Conservation (phyloP, 1,140 invertebrate genomes). For the Drosophila hydei region DNA sequence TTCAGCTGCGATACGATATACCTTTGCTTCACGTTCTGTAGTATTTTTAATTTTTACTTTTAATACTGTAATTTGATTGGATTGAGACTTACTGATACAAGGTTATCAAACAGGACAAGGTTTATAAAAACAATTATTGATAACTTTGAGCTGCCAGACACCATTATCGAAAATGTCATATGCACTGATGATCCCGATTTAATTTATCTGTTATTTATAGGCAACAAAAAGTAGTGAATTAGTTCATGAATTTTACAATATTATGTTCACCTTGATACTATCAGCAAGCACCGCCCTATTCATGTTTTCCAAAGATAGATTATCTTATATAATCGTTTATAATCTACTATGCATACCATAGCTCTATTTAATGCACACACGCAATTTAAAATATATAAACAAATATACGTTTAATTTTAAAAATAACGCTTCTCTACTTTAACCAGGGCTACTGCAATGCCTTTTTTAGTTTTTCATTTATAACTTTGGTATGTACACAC, state of each 20-base stretch:
- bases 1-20: constrained; percentile 2
- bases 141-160: neutral
- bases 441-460: neutral
- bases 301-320: neutral
- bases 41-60: neutral
- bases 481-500: constrained; percentile 21
- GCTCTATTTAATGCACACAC: neutral
- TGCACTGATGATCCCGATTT: neutral
- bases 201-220: neutral
- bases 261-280: neutral
- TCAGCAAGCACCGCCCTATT: neutral
- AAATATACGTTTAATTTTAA: neutral
- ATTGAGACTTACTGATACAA: neutral
- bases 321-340: too few relatives aligned
- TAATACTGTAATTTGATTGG: neutral
- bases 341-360: neutral
- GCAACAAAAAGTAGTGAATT: neutral
- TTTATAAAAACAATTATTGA: neutral
- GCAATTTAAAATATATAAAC: too few relatives aligned
- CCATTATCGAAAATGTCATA: neutral
- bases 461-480: constrained; percentile 6
- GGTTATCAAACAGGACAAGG: neutral
- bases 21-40: neutral
- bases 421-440: constrained; percentile 2
- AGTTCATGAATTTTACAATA: neutral